These are phyloP conservation scores for Steromphala cineraria DNA, from an alignment of 2,888 invertebrate genomes.

Conservation along the genomic window DNA sequence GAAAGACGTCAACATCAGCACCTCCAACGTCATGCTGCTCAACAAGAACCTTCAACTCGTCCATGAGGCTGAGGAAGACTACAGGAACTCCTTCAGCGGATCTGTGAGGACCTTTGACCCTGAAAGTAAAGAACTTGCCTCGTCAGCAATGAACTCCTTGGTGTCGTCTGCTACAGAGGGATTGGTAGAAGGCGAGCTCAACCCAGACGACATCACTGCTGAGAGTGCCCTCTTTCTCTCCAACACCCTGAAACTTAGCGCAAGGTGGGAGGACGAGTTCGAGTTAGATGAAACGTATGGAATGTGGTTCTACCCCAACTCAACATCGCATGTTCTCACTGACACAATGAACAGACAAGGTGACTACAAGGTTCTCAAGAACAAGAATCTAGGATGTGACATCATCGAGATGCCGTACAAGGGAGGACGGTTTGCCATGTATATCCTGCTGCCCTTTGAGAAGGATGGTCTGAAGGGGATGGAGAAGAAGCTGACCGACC, in stretches of 20 bases:
- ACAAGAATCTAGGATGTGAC: neutral
- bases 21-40: neutral
- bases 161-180: neutral
- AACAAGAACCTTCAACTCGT: neutral
- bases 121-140: neutral
- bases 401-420: neutral
- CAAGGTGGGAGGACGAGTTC: neutral
- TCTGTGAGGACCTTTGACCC: neutral
- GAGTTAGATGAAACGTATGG: neutral
- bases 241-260: neutral
- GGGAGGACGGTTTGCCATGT: neutral
- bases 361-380: neutral
- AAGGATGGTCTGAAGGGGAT: neutral
- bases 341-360: neutral
- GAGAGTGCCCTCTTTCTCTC: neutral
- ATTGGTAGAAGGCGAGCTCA: neutral
- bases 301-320: neutral
- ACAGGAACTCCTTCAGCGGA: neutral
- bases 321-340: neutral
- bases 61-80: neutral
- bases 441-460: neutral
- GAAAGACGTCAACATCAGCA: neutral
- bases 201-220: neutral
- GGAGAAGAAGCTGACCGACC: neutral
- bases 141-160: neutral